These are phyloP conservation scores for Drosophila bunnanda DNA, from an alignment of 2,888 invertebrate genomes.

Conservation along the genomic window DNA sequence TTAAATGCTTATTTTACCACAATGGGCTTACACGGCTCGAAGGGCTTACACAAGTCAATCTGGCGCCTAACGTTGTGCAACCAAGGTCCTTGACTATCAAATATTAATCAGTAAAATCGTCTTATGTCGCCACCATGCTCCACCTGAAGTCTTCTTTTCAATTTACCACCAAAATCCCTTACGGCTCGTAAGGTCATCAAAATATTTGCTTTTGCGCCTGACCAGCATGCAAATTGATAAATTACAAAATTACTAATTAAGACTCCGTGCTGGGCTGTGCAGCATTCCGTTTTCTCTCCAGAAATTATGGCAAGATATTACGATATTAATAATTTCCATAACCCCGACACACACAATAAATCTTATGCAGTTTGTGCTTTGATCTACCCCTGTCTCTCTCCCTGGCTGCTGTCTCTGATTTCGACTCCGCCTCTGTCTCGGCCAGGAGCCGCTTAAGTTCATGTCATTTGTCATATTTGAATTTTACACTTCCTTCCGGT, in stretches of 20 bases:
- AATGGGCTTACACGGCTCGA: slow-evolving; percentile 21
- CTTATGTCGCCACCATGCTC: slow-evolving; percentile 10
- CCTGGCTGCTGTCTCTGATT: not conserved
- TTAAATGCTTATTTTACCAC: slow-evolving; percentile 9
- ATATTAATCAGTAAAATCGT: slow-evolving; percentile 39
- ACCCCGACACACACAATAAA: slow-evolving; percentile 69
- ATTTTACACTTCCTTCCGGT: slow-evolving; percentile 81
- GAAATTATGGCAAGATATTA: slow-evolving; percentile 72
- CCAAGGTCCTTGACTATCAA: slow-evolving; percentile 24
- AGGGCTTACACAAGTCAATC: slow-evolving; percentile 28
- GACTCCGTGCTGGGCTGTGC: slow-evolving; percentile 19
- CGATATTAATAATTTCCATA: slow-evolving; percentile 78
- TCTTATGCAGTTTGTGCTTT: slow-evolving; percentile 42
- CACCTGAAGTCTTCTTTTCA: slow-evolving; percentile 10
- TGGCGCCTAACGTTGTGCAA: slow-evolving; percentile 8
- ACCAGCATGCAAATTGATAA: slow-evolving; percentile 72
- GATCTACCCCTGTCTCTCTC: slow-evolving; percentile 3
- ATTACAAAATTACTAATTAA: slow-evolving; percentile 78
- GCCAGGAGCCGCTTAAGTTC: slow-evolving; percentile 72
- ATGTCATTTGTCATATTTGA: slow-evolving; percentile 81
- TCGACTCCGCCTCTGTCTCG: not conserved
- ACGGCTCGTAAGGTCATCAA: slow-evolving; percentile 38
- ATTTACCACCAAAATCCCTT: slow-evolving; percentile 16
- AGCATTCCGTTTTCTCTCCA: slow-evolving; percentile 7
- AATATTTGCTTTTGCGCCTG: slow-evolving; percentile 61